Evolutionary conservation across 2,888 invertebrate species (phyloP).

Genomic region (Gortyna flavago): DNA sequence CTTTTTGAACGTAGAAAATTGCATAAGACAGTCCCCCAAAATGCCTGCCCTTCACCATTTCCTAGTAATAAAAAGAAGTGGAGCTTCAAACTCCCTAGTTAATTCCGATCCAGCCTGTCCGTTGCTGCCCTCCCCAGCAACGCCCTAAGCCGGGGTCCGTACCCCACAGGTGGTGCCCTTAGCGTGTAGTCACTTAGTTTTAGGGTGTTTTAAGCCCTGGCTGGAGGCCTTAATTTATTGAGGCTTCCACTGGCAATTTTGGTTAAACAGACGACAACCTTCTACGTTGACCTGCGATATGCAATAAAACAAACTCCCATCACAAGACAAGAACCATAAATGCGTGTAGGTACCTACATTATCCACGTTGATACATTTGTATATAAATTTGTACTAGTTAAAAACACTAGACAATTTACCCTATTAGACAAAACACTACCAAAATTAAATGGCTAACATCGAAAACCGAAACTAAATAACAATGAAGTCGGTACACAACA

Average conservation of each 20-base stretch:
- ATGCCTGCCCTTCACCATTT: no score
- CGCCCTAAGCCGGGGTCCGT: no score
- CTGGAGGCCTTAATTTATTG: no score
- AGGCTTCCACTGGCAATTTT: no score
- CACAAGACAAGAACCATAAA: background rate
- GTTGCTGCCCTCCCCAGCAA: no score
- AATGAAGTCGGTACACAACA: slow-evolving; percentile 27
- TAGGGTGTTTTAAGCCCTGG: no score
- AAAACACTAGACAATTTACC: background rate
- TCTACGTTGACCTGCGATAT: background rate
- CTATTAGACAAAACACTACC: slow-evolving; percentile 7
- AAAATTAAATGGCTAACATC: slow-evolving; percentile 7
- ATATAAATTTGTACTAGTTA: no score
- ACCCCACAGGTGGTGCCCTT: no score
- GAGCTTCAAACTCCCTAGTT: no score
- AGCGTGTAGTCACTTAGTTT: no score
- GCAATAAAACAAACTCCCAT: background rate
- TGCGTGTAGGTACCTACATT: background rate
- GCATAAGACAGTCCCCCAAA: background rate
- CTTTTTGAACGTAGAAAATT: background rate
- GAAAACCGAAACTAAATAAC: slow-evolving; percentile 18
- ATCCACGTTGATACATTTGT: background rate
- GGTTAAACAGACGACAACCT: background rate
- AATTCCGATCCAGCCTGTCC: no score
- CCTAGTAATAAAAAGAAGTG: no score